Base-by-base conservation (phyloP, 2,113 vertebrate genomes). In the Nibea albiflora region DNA sequence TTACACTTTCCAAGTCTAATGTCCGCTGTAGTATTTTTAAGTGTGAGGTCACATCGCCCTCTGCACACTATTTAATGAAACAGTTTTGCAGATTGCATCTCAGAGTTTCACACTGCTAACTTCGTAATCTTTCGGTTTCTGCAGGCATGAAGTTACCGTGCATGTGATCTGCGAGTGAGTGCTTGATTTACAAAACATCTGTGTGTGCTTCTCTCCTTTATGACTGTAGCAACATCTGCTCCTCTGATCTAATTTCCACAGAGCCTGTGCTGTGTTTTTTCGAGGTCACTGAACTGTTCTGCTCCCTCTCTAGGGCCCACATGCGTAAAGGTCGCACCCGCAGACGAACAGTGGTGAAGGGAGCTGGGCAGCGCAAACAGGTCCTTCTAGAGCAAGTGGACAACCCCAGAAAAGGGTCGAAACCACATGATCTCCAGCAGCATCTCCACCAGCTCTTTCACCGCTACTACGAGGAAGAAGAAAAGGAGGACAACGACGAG, bases 361-460 rank as follows among this genome's bases (percentile, higher is more conserved):
- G 95, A 88, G 90, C 78, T 88, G 94, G 92, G 16, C 95, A 95
- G 14, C 95, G 92, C 80, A 96, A 95, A 89, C 92, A 80, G 0
- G 90, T 97, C 91, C 92, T 91, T 74, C 80, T 95, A 85, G 94
- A 97, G 92, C 93, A 93, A 87, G 89, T 95, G 93, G 95, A 96
- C 89, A 92, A 94, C 83, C 88, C 91, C 28, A 94, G 93, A 60
- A 94, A 95, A 92, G 63, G 93, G 93, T 19, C 88, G 89, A 86
- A 91, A 89, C 57, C 94, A 81, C 47, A 94, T 66, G 92, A 94
- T 90, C 96, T 97, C 89, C 96, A 96, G 88, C 94, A 94, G 39
- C 97, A 97, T 88, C 95, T 98, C 91, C 96, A 95, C 93, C 96
- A 95, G 90, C 95, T 98, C 88, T 96, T 98, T 71, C 93, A 95